These are phyloP conservation scores for Lanistes nyassanus DNA, from an alignment of 1,140 invertebrate species.

Conservation along the genomic window DNA sequence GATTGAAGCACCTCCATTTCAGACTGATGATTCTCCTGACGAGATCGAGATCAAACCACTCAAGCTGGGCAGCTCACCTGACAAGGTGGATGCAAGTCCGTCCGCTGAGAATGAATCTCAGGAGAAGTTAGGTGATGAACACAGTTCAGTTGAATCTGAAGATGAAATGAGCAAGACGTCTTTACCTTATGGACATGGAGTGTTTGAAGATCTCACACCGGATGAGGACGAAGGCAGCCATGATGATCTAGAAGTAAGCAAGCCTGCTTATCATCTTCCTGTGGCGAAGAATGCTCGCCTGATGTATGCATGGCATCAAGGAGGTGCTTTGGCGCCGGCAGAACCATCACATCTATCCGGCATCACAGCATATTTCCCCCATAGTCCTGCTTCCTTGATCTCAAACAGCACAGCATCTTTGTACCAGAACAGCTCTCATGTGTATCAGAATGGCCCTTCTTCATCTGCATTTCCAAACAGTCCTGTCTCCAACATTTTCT, in stretches of 20 bases:
- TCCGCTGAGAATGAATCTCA: neutral
- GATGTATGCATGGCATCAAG: conserved; percentile 8
- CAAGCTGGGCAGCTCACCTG: conserved; percentile 2
- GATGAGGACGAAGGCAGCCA: conserved; percentile 23
- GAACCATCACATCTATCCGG: neutral
- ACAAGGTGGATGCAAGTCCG: neutral
- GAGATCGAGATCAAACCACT: conserved; percentile 7
- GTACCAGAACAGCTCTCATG: conserved; percentile 9
- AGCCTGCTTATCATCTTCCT: conserved; percentile 21
- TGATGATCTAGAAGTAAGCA: conserved; percentile 10
- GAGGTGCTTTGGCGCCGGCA: neutral
- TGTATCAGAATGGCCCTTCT: conserved; percentile 23
- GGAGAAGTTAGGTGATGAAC: neutral
- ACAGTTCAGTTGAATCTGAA: neutral
- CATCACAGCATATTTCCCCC: neutral
- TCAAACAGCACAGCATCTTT: neutral
- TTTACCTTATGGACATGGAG: conserved; percentile 19
- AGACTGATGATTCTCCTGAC: conserved; percentile 21
- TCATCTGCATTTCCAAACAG: conserved; percentile 9
- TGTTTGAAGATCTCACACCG: conserved; percentile 24
- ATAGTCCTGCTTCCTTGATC: conserved; percentile 1
- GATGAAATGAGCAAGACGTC: conserved; percentile 10
- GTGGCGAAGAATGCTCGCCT: conserved; percentile 14
- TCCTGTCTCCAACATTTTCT: neutral
- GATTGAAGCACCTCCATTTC: conserved; percentile 26